A percentile compares a stretch with the other conserved stretches of the same genome.
These are phyloP conservation scores for Agriopis aurantiaria DNA, from an alignment of 2,888 invertebrate genomes.

Conservation along the genomic window DNA sequence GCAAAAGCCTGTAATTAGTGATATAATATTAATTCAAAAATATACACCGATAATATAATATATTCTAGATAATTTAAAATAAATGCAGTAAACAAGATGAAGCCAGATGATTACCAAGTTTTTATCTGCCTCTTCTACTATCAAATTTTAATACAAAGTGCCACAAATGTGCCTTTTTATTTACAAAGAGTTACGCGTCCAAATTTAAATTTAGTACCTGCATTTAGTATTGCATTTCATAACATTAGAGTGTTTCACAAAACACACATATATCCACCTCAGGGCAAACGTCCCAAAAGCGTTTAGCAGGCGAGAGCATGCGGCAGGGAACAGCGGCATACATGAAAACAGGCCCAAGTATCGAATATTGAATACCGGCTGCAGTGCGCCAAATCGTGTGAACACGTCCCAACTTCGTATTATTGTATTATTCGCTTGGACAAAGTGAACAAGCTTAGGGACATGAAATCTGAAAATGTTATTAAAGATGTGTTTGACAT, in stretches of 20 bases:
- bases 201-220: too few species aligned
- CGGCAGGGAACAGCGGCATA: conserved; percentile 3
- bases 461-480: not conserved
- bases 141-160: too few species aligned
- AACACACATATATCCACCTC: not conserved
- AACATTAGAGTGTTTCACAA: not conserved
- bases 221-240: not conserved
- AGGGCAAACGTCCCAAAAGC: conserved; percentile 21
- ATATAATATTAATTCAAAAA: too few species aligned
- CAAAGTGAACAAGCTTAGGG: not conserved
- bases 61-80: too few species aligned
- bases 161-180: too few species aligned
- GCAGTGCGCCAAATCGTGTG: conserved; percentile 81
- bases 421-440: conserved; percentile 63
- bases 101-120: too few species aligned
- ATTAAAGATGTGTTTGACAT: too few species aligned
- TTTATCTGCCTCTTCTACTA: too few species aligned
- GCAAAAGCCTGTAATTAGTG: too few species aligned
- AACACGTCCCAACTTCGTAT: conserved; percentile 68
- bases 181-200: too few species aligned
- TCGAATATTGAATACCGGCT: conserved; percentile 73
- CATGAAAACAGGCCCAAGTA: conserved; percentile 12
- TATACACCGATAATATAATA: too few species aligned
- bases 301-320: conserved; percentile 11
- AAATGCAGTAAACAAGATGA: too few species aligned